Conservation (phyloP, 2,113 vertebrate species). For the Corythornis vintsioides region DNA sequence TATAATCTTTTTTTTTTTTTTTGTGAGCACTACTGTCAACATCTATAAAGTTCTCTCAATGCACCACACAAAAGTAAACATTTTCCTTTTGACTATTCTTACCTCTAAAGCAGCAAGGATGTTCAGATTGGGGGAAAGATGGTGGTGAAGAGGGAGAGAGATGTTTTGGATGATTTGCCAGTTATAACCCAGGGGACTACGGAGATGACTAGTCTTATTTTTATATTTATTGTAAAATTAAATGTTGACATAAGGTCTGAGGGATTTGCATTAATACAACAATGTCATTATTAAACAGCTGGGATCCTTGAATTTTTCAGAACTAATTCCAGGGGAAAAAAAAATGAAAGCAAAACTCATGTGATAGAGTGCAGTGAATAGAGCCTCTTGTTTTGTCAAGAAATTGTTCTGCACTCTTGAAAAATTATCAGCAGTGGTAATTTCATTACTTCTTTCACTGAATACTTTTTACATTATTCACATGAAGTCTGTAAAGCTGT, state of each 20-base stretch:
- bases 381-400: constrained; percentile 56
- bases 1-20: constrained; percentile 48
- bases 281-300: constrained; percentile 65
- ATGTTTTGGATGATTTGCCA: constrained; percentile 30
- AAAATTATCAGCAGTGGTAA: constrained; percentile 34
- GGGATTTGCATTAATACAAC: constrained; percentile 62
- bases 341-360: constrained; percentile 14
- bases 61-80: constrained; percentile 64
- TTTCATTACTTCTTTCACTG: constrained; percentile 47
- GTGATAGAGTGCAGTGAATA: constrained; percentile 41
- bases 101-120: constrained; percentile 49
- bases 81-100: constrained; percentile 63
- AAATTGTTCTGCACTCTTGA: constrained; percentile 39
- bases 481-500: constrained; percentile 5
- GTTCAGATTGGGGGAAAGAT: not conserved
- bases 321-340: not conserved
- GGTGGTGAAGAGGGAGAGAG: not conserved
- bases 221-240: constrained; percentile 71
- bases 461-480: constrained; percentile 39
- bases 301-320: constrained; percentile 52
- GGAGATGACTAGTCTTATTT: constrained; percentile 43
- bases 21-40: constrained; percentile 63
- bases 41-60: constrained; percentile 70
- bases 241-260: constrained; percentile 65
- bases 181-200: constrained; percentile 47